These are phyloP conservation scores for Harpagoxenus sublaevis DNA, from an alignment of 2,888 invertebrate genomes.

Conservation along the genomic window DNA sequence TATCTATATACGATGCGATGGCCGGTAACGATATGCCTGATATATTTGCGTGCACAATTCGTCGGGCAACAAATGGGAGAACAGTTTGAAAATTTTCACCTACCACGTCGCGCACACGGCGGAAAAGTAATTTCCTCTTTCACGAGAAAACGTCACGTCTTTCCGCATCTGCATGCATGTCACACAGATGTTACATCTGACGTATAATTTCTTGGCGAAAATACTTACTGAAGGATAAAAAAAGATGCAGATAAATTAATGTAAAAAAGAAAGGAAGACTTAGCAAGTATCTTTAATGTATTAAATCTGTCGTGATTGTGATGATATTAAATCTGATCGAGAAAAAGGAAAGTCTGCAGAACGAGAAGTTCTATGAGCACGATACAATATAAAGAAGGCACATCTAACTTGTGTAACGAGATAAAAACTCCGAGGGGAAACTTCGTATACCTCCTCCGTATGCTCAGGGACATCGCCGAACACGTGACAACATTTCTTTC, in stretches of 20 bases:
- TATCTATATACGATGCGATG: slow-evolving; percentile 11
- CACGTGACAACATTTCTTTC: slow-evolving; percentile 50
- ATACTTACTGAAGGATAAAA: neutral
- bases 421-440: slow-evolving; percentile 42
- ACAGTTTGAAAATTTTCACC: slow-evolving; percentile 44
- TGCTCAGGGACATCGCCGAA: neutral
- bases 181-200: slow-evolving; percentile 21
- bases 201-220: neutral
- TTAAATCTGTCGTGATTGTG: neutral
- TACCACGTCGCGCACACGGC: neutral
- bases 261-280: neutral
- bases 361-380: neutral
- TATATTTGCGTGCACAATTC: slow-evolving; percentile 6
- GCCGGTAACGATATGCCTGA: slow-evolving; percentile 55
- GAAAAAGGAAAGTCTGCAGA: neutral
- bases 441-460: slow-evolving; percentile 17
- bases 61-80: slow-evolving; percentile 29
- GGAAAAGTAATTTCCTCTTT: slow-evolving; percentile 44
- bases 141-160: neutral
- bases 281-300: neutral
- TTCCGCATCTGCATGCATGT: neutral
- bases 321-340: no score
- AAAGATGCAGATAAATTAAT: neutral
- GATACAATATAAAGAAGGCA: slow-evolving; percentile 17
- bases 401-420: slow-evolving; percentile 23